phyloP scores from a whole-genome alignment of 2,113 vertebrate species.

The Perognathus longimembris region DNA sequence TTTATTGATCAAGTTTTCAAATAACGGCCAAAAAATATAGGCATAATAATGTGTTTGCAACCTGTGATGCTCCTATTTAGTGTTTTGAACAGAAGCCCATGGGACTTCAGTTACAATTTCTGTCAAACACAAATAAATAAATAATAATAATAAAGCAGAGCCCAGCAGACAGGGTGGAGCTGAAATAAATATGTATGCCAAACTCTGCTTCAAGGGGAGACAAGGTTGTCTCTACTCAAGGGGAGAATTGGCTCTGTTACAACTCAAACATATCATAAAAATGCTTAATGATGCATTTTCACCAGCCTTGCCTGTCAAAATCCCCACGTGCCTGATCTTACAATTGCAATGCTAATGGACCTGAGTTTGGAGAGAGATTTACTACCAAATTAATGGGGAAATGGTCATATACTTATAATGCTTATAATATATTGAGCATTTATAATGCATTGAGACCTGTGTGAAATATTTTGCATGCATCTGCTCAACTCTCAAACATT shows the following conservation, averaged over 20 bases:
- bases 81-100: background rate
- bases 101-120: background rate
- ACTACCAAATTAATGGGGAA: conserved; percentile 62
- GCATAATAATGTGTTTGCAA: background rate
- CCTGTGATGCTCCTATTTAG: background rate
- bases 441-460: conserved; percentile 39
- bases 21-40: background rate
- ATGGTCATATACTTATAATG: conserved; percentile 43
- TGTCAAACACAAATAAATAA: background rate
- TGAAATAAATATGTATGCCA: conserved; percentile 33
- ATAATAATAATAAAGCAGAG: too few species aligned
- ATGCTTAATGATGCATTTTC: conserved; percentile 73
- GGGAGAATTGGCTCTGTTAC: conserved; percentile 66
- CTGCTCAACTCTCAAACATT: background rate
- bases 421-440: conserved; percentile 55
- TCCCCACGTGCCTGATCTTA: conserved; percentile 40
- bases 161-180: background rate
- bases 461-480: conserved; percentile 35
- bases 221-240: conserved; percentile 63
- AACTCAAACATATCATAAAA: conserved; percentile 75
- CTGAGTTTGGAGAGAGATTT: conserved; percentile 67
- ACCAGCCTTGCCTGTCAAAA: conserved; percentile 54
- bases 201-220: conserved; percentile 53
- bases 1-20: background rate
- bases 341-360: conserved; percentile 58